Evolutionary conservation across 2,113 vertebrate genomes (phyloP), one percentile per base, ranked within the genome.

Genomic region (Brachionichthys hirsutus): DNA sequence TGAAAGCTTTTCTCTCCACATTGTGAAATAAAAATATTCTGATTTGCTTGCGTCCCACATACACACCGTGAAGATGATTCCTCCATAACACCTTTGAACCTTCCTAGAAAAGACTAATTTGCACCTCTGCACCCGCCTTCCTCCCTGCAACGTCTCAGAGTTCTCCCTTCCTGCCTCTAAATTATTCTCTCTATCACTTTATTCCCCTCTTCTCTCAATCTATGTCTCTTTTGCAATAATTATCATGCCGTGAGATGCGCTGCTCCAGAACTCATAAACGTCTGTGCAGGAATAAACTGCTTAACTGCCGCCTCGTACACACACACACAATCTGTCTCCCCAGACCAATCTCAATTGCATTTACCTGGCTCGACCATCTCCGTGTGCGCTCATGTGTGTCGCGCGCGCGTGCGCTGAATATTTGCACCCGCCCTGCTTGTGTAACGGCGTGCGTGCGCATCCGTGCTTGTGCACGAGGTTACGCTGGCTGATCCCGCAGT

Each of bases 31-130:
- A 61, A 69, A 73, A 30, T 65, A 41, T 61, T 66, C 58, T 61
- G 59, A 82, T 80, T 75, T 56, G 38, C 68, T 74, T 62, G 19
- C 69, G 46, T 38, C 67, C 50, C 67, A 35, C 77, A 61, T 16
- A 54, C 56, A 44, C 41, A 18, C 58, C 18, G 51, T 68, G 62
- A 81, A 69, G 53, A 70, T 60, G 54, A 83, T 57, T 80, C 70
- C 67, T 67, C 35, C 72, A 50, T 56, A 75, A 61, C 70, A 69
- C 69, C 56, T 68, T 82, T 77, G 77, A 89, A 79, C 69, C 63
- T 12, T 75, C 53, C 36, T 30, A 69, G 71, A 83, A 87, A 81
- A 81, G 65, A 78, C 77, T 80, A 62, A 87, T 89, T 89, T 85
- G 62, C 82, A 84, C 83, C 77, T 80, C 76, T 42, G 62, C 44